Base-by-base conservation (phyloP, 2,113 vertebrate species). In the Hepsetus odoe region DNA sequence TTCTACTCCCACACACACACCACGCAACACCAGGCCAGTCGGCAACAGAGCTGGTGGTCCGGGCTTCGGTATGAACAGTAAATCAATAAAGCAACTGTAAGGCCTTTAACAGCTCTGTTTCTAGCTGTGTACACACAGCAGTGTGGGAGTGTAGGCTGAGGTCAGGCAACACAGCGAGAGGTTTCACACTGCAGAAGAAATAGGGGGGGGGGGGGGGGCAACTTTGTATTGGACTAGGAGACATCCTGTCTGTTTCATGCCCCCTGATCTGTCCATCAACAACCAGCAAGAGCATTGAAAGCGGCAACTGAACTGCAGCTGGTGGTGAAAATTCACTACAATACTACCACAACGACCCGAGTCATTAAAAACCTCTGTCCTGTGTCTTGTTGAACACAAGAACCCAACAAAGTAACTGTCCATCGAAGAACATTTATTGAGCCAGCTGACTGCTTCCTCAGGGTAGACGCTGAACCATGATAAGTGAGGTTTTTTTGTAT, bases 1-100 rank as follows among this genome's bases (percentile, higher is more conserved):
- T 13, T 24, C 22, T 42, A 3, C 55, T 44, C 59, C 26, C 26
- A 44, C 55, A 30, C 2, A 13, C 24, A 30, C 7, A 1, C 1
- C 8, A 8, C 18, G 18, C 0, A 4, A 10, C 9, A 22, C 22
- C n/a, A n/a, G n/a, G 35, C 5, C 56, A 13, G 16, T 40, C 35
- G 9, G 35, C 35, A 59, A 28, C 51, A 9, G 51, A 22, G 51
- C n/a, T 10, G n/a, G 20, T 46, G 11, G 24, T n/a, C 13, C 7
- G 14, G 32, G 56, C 72, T 74, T 59, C 72, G 46, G 58, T 46
- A 46, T 16, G 16, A n/a, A 13, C 38, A 74, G 26, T 5, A 32
- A 74, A 74, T 74, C 72, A 30, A 74, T 74, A 40, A 0, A 74
- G 56, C 32, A 72, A 56, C 70, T 40, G 70, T 35, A 38, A 38